A percentile compares a stretch with the other conserved stretches of the same genome.
Evolutionary conservation across 2,113 vertebrate genomes (phyloP).

Genomic region (Etheostoma cragini): DNA sequence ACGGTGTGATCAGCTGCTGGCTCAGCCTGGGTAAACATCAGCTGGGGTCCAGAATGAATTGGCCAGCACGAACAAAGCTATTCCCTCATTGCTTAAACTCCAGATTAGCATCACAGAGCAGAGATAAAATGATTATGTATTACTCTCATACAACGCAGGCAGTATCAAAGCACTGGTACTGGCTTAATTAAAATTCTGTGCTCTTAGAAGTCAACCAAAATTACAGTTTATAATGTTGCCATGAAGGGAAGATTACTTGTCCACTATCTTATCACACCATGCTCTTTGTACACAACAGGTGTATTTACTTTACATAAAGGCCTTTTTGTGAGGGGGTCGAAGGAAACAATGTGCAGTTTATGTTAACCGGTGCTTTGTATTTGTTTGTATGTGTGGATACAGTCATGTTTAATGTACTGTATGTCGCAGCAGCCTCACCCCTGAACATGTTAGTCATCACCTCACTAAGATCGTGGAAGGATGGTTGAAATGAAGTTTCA

Average conservation of each 20-base stretch:
- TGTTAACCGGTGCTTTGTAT: constrained; percentile 17
- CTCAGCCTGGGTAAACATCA: constrained; percentile 84
- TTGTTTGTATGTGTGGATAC: not conserved
- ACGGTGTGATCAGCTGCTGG: constrained; percentile 77
- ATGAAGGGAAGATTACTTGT: not conserved
- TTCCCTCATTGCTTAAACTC: constrained; percentile 59
- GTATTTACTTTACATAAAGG: constrained; percentile 48
- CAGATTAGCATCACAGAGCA: constrained; percentile 59
- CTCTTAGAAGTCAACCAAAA: constrained; percentile 4
- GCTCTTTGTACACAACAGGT: constrained; percentile 53
- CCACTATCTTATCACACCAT: constrained; percentile 16
- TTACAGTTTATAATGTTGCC: constrained; percentile 12
- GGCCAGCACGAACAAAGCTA: constrained; percentile 63
- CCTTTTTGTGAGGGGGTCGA: constrained; percentile 33
- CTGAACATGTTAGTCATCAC: constrained; percentile 10
- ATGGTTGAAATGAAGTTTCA: constrained; percentile 13
- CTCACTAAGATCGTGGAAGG: constrained; percentile 1
- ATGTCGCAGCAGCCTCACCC: not conserved
- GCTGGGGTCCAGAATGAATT: constrained; percentile 59
- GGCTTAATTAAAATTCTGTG: constrained; percentile 34
- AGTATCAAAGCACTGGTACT: constrained; percentile 22
- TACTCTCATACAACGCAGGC: constrained; percentile 19
- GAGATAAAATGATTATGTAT: constrained; percentile 60
- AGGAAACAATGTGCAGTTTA: constrained; percentile 23
- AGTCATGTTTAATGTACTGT: constrained; percentile 11